Base-by-base conservation (phyloP, 2,113 vertebrate species). In the Dipodomys stephensi region DNA sequence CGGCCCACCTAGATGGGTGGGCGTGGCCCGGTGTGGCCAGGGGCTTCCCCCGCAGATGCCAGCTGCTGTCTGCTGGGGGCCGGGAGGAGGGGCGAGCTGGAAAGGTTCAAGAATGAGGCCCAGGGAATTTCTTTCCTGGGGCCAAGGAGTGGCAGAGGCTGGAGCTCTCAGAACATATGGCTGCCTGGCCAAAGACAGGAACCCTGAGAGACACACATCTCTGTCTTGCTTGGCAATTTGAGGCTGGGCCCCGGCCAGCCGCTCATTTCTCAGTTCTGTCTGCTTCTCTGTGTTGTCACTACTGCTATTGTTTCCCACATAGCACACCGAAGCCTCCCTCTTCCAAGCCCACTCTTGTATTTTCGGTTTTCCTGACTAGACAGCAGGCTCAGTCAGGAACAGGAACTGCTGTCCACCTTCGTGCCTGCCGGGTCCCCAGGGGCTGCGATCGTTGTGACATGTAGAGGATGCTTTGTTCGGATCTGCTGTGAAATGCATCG, bases 221-320 rank as follows among this genome's bases (percentile, higher is more conserved):
- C 90, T 76, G 80, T 73, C 81, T 53, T 82, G 82, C 91, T 87
- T 68, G 85, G 95, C 90, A 90, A 67, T 65, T n/a, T 60, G 95
- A 93, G 60, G 81, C 87, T 91, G 92, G 83, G 90, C 93, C 84
- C 28, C 64, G 64, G 86, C 90, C 92, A 95, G 82, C 65, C 32
- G 8, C 92, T 90, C 94, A 57, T 88, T 93, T 91, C 82, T 97
- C 95, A 93, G 86, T 88, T 76, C 92, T 88, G 91, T 82, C 91
- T 72, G 5, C 86, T 53, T 77, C 92, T 80, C 83, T 44, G 60
- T 82, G 49, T 72, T 44, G 83, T 87, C 65, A 28, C 87, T 4
- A 30, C 64, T 10, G 44, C 90, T 82, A 2, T 90, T 65, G 83
- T 82, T 67, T 90, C 82, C 46, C 85, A 68, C 71, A 16, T 82